Base-by-base conservation (phyloP, 1,140 invertebrate genomes). In the Bradynema listronoti region DNA sequence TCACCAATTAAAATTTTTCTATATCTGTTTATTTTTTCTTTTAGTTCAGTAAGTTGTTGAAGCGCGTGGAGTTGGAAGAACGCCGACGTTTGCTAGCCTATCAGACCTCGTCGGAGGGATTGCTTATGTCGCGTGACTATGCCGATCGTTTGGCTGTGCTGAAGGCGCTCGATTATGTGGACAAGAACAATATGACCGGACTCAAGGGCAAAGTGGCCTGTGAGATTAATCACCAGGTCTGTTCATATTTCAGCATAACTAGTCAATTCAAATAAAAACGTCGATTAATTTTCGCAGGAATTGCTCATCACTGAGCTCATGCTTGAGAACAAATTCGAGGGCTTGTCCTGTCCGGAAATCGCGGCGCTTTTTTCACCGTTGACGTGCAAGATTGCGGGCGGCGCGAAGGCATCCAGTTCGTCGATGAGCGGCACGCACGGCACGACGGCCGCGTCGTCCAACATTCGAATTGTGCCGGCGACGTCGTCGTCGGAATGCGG, bases 201-300 rank as follows among this genome's bases (percentile, higher is more conserved):
- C 77, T 92, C 34, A 94, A 95, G 82, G 92, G 92, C 9, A 83
- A 88, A 58, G 91, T 98, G 6, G 94, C 92, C 2, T 89, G 92
- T 75, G 87, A 92, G 79, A 95, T 98, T 85, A 89, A 90, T 16
- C 91, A 87, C 53, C 61, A 71, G 33, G 69, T 65, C 4, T 2
- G 47, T 14, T 19, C n/a, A n/a, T n/a, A n/a, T n/a, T n/a, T n/a
- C n/a, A n/a, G n/a, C n/a, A n/a, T n/a, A n/a, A n/a, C n/a, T n/a
- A n/a, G n/a, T n/a, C n/a, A n/a, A n/a, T n/a, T n/a, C n/a, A n/a
- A n/a, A n/a, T n/a, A n/a, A n/a, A n/a, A n/a, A n/a, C n/a, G n/a
- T n/a, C n/a, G n/a, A n/a, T n/a, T n/a, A n/a, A 5, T 9, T 27
- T 54, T 69, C 34, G 24, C 25, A 71, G 69, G 52, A 69, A 49